phyloP scores from a whole-genome alignment of 1,140 invertebrate species.

The Cherax destructor region DNA sequence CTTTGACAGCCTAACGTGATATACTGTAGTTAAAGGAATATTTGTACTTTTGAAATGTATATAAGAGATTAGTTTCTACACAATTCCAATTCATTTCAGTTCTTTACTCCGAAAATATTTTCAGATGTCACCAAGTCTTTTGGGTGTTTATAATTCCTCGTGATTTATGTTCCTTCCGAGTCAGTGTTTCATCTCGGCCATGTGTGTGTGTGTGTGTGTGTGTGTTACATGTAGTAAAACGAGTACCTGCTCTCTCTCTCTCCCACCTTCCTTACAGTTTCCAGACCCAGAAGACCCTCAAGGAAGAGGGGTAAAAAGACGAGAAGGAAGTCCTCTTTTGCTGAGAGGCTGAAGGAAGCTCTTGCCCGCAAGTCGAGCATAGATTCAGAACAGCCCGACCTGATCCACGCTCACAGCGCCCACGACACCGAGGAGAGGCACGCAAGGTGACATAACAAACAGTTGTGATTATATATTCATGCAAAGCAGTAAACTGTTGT shows the following conservation, averaged over 20 bases:
- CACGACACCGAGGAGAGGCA: neutral
- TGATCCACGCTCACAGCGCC: neutral
- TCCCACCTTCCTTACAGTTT: neutral
- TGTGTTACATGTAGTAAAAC: neutral
- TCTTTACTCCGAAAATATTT: too few relatives aligned
- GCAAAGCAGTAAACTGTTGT: too few relatives aligned
- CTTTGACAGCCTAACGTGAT: too few relatives aligned
- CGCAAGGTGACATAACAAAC: neutral
- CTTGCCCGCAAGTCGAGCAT: conserved; percentile 19
- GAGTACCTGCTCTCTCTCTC: neutral
- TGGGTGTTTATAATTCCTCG: too few relatives aligned
- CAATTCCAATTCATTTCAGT: too few relatives aligned
- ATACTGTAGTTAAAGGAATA: too few relatives aligned
- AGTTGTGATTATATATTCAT: too few relatives aligned
- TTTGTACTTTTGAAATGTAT: too few relatives aligned
- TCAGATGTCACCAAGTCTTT: too few relatives aligned
- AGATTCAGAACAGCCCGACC: neutral
- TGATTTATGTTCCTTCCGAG: too few relatives aligned
- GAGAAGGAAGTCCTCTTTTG: conserved; percentile 36
- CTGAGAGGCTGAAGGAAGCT: conserved; percentile 46
- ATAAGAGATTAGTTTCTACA: too few relatives aligned
- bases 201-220: neutral
- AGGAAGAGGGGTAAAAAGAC: conserved; percentile 15
- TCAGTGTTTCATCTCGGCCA: too few relatives aligned
- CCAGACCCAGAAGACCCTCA: conserved; percentile 12